Percentiles rank a stretch among this genome's conserved stretches.
Conservation (phyloP, 2,888 invertebrate genomes). For the Prenolepis imparis region DNA sequence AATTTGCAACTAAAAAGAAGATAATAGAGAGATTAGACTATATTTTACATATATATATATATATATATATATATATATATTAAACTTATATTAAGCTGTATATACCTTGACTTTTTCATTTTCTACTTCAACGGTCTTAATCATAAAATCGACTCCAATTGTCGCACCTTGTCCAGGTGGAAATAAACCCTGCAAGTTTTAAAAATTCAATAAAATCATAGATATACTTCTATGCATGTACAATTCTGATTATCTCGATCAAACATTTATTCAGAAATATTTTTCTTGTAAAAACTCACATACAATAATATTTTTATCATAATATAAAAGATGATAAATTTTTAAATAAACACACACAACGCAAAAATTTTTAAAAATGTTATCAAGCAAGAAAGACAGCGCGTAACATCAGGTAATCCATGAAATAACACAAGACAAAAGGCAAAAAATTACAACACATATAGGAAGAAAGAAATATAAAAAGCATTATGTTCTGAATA, state of each 20-base stretch:
- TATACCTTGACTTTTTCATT: conserved; percentile 96
- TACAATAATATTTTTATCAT: too few species aligned
- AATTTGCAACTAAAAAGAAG: conserved; percentile 94
- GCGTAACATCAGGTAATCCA: not conserved
- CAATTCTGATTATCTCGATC: not conserved
- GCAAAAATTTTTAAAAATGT: not conserved
- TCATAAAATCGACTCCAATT: conserved; percentile 99
- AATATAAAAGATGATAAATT: conserved; percentile 4
- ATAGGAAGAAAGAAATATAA: not conserved
- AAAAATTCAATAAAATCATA: not conserved
- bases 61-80: not conserved
- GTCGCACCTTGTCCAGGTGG: conserved; percentile 99
- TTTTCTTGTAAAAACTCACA: too few species aligned
- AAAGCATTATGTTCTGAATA: not conserved
- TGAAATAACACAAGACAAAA: not conserved
- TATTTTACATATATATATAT: not conserved
- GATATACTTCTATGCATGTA: too few species aligned
- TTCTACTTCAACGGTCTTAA: conserved; percentile 99
- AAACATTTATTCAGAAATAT: not conserved
- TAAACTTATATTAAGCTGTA: conserved; percentile 47
- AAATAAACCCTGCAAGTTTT: conserved; percentile 92
- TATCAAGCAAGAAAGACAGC: not conserved
- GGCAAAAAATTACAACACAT: not conserved
- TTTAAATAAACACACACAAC: not conserved
- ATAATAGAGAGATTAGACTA: conserved; percentile 15